These are phyloP conservation scores for Exephanes ischioxanthus DNA, from an alignment of 2,888 invertebrate species.

Conservation along the genomic window DNA sequence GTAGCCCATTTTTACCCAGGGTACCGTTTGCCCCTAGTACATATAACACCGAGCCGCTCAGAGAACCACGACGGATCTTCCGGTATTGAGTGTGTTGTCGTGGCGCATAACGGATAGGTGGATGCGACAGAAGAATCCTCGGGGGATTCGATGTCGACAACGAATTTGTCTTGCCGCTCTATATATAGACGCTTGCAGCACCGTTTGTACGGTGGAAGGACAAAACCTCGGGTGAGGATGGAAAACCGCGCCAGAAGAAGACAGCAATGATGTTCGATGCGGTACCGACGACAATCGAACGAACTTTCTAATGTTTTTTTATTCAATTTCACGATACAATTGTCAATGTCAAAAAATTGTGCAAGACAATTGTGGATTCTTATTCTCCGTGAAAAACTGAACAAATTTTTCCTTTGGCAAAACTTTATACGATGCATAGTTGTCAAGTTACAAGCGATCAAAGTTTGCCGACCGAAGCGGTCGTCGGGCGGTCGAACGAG, in stretches of 20 bases:
- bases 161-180: conserved; percentile 1
- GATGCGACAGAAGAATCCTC: conserved; percentile 28
- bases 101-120: conserved; percentile 43
- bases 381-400: too few species aligned
- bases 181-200: background rate
- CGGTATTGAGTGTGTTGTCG: conserved; percentile 48
- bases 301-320: background rate
- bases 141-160: conserved; percentile 42
- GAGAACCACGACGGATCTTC: conserved; percentile 13
- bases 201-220: background rate
- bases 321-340: background rate
- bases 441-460: too few species aligned
- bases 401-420: too few species aligned
- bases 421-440: too few species aligned
- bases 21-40: background rate
- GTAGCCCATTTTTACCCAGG: too few species aligned
- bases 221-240: background rate
- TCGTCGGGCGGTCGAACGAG: too few species aligned
- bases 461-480: too few species aligned
- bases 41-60: background rate
- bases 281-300: background rate
- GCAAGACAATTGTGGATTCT: too few species aligned
- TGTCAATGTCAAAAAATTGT: too few species aligned
- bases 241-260: background rate
- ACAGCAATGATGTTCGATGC: background rate